Percentiles rank a stretch among this genome's conserved stretches.
Conservation (phyloP, 2,113 vertebrate species). For the Paracanthobrama guichenoti region DNA sequence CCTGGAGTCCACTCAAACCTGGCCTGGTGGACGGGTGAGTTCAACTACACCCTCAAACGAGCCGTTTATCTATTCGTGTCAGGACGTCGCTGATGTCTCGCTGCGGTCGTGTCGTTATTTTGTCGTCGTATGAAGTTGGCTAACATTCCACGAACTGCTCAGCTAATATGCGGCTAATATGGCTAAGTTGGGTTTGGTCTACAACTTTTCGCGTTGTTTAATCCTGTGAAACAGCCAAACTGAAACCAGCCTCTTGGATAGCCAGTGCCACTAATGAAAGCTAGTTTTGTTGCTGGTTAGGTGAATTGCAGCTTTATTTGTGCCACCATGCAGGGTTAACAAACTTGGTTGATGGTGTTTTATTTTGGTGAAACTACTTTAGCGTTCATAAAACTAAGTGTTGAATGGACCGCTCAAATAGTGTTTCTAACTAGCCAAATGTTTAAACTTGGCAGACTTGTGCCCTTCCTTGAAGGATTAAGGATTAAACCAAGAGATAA, state of each 20-base stretch:
- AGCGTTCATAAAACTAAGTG: background rate
- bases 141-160: background rate
- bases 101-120: conserved; percentile 28
- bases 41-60: conserved; percentile 36
- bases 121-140: conserved; percentile 14
- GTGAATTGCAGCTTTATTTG: background rate
- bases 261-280: background rate
- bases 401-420: background rate
- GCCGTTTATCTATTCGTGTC: conserved; percentile 27
- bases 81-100: background rate
- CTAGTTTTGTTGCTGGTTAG: background rate
- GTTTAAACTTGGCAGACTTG: conserved; percentile 28
- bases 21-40: conserved; percentile 58
- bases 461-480: background rate
- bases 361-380: background rate
- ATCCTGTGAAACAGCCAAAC: background rate
- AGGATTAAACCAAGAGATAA: conserved; percentile 44
- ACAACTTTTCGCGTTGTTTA: background rate
- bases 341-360: background rate
- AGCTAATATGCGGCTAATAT: background rate
- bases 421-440: conserved; percentile 37
- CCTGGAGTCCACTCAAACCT: conserved; percentile 27
- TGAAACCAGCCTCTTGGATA: background rate
- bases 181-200: background rate
- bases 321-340: background rate